These are phyloP conservation scores for Antechinus stuartii DNA, from an alignment of 2,113 vertebrate species.

Conservation along the genomic window DNA sequence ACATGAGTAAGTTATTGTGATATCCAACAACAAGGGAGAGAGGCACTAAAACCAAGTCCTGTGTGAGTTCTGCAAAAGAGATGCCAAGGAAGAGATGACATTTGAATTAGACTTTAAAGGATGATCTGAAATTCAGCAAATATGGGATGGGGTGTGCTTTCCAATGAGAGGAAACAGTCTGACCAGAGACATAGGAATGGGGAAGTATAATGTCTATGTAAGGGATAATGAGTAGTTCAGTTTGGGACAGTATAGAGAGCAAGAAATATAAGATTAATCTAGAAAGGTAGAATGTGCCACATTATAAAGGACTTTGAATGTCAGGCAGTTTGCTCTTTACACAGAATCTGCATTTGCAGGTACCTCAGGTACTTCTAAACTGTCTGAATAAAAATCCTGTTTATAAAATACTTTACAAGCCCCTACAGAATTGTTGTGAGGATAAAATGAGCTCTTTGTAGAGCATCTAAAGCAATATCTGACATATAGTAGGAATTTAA, in stretches of 20 bases:
- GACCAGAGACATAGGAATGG: neutral
- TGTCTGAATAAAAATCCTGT: neutral
- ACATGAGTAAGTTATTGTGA: neutral
- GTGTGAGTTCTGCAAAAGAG: neutral
- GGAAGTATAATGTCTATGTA: neutral
- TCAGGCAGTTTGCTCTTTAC: neutral
- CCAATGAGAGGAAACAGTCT: neutral
- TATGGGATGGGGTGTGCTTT: neutral
- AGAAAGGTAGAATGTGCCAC: neutral
- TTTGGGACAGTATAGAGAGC: neutral
- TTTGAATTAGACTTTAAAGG: neutral
- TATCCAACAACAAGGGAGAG: neutral
- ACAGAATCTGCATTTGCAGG: neutral
- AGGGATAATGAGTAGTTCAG: neutral
- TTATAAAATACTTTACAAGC: neutral
- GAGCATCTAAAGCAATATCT: neutral
- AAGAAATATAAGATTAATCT: fast-evolving
- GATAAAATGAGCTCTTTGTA: neutral
- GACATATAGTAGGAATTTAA: neutral
- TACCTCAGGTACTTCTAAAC: neutral
- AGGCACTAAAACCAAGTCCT: neutral
- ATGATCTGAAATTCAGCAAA: neutral
- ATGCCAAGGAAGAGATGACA: neutral
- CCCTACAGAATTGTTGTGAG: neutral
- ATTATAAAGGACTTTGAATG: neutral